These are phyloP conservation scores for Scaptomyza montana DNA, from an alignment of 1,140 invertebrate species.

Conservation along the genomic window DNA sequence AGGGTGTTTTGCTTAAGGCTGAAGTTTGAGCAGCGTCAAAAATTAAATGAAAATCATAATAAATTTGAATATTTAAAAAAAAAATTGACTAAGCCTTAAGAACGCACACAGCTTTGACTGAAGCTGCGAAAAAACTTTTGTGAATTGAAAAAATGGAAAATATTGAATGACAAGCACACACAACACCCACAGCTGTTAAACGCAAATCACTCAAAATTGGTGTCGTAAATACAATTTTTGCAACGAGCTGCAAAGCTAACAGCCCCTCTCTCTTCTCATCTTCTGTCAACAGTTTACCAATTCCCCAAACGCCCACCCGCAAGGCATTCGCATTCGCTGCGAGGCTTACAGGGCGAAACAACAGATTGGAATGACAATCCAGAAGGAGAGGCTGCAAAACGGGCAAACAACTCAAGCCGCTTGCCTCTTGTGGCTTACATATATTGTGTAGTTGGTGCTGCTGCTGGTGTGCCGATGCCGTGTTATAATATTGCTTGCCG, in stretches of 20 bases:
- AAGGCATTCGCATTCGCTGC: constrained; percentile 30
- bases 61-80: constrained; percentile 78
- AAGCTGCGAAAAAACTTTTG: constrained; percentile 57
- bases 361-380: constrained; percentile 75
- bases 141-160: constrained; percentile 80
- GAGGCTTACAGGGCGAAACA: constrained; percentile 36
- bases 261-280: neutral
- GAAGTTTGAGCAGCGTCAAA: constrained; percentile 49
- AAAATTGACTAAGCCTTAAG: constrained; percentile 48
- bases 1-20: constrained; percentile 1
- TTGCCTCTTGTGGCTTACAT: constrained; percentile 20
- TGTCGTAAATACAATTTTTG: constrained; percentile 73
- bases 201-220: constrained; percentile 78
- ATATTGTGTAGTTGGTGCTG: constrained; percentile 17
- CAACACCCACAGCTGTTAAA: constrained; percentile 46
- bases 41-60: constrained; percentile 79
- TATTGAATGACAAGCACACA: constrained; percentile 71
- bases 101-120: constrained; percentile 34
- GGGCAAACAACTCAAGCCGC: constrained; percentile 25
- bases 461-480: neutral
- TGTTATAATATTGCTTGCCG: neutral
- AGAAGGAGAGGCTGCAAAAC: constrained; percentile 40
- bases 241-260: constrained; percentile 44
- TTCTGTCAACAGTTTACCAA: neutral
- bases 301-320: constrained; percentile 6